Evolutionary conservation across 2,888 invertebrate genomes (phyloP).

Genomic region (Caenorhabditis sinica): DNA sequence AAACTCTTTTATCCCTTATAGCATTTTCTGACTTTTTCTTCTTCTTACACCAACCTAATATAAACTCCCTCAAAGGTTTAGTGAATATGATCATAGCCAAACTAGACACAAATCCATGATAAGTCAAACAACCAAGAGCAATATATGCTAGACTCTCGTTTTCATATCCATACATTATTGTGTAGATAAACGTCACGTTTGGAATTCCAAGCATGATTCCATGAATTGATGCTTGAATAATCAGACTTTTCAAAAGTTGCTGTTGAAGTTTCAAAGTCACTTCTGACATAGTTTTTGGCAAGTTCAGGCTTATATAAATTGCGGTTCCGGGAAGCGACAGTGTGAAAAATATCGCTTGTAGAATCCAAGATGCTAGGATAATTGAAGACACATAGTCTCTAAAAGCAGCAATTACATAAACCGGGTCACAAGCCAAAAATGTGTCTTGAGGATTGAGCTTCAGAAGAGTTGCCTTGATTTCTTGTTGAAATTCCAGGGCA

Average conservation of each 20-base stretch:
- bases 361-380: neutral
- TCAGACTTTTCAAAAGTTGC: constrained; percentile 23
- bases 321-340: neutral
- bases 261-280: constrained; percentile 21
- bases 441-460: neutral
- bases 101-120: constrained; percentile 25
- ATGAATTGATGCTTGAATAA: constrained; percentile 28
- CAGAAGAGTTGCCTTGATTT: neutral
- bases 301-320: constrained; percentile 7
- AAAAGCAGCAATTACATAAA: neutral
- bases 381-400: constrained; percentile 11
- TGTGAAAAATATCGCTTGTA: neutral
- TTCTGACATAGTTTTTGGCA: constrained; percentile 22
- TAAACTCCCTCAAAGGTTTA: neutral
- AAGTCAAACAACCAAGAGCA: neutral
- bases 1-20: neutral
- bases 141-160: neutral
- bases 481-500: neutral
- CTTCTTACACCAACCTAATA: neutral
- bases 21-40: neutral
- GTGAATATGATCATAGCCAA: constrained; percentile 25
- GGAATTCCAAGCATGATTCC: constrained; percentile 36
- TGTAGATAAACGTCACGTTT: constrained; percentile 29
- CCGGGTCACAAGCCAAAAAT: neutral
- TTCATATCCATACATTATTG: constrained; percentile 30